Evolutionary conservation across 2,797 vertebrate genomes (phyloP).

Genomic region (Syngnathus acus): DNA sequence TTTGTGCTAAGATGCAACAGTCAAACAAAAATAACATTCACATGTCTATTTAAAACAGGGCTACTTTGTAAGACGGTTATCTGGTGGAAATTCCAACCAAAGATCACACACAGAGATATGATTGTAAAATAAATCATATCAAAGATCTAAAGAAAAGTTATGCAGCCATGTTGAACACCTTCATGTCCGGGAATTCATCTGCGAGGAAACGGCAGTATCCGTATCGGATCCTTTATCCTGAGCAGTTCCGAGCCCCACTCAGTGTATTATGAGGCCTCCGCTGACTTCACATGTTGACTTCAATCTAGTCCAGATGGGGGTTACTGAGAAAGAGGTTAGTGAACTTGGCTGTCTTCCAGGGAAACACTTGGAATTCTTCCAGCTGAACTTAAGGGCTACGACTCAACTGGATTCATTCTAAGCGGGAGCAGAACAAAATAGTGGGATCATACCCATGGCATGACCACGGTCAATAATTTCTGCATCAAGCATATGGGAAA

Average conservation of each 20-base stretch:
- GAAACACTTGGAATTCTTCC: constrained; percentile 35
- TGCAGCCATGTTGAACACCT: constrained; percentile 2
- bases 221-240: constrained; percentile 30
- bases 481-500: not conserved
- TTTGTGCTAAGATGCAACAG: not conserved
- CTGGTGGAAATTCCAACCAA: not conserved
- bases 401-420: constrained; percentile 24
- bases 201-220: constrained; percentile 25
- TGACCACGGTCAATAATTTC: too few species aligned
- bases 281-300: constrained; percentile 18
- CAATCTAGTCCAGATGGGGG: constrained; percentile 5
- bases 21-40: not conserved
- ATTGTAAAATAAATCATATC: not conserved
- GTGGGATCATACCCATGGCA: not conserved
- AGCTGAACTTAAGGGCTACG: constrained; percentile 38
- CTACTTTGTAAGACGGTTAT: not conserved
- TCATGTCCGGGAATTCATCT: constrained; percentile 21
- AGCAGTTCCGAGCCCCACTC: constrained; percentile 16
- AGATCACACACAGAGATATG: not conserved
- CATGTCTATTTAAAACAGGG: not conserved
- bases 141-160: not conserved
- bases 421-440: not conserved
- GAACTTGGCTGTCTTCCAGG: constrained; percentile 40
- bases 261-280: constrained; percentile 30
- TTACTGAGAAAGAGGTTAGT: constrained; percentile 29